These are phyloP conservation scores for Ditylenchus weischeri DNA, from an alignment of 2,888 invertebrate species.

Conservation along the genomic window DNA sequence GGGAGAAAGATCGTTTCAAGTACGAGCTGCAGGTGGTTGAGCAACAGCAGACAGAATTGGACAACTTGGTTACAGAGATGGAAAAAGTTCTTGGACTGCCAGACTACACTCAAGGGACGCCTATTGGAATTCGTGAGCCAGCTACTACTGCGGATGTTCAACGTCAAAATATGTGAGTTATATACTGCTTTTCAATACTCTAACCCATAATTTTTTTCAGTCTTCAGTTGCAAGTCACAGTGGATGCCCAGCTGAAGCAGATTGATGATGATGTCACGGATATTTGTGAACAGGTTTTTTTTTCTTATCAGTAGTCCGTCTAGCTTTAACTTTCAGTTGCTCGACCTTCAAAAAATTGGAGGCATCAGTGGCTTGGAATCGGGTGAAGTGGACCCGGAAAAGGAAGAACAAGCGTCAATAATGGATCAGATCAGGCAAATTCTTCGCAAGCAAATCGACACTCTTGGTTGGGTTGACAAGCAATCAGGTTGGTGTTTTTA, in stretches of 20 bases:
- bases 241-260: conserved; percentile 41
- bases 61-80: conserved; percentile 32
- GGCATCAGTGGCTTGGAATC: conserved; percentile 17
- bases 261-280: conserved; percentile 42
- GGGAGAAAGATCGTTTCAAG: conserved; percentile 32
- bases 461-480: conserved; percentile 38
- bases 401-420: conserved; percentile 15
- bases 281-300: conserved; percentile 35
- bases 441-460: conserved; percentile 42
- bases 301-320: neutral
- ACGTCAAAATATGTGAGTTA: conserved; percentile 34
- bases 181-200: neutral
- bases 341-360: conserved; percentile 19
- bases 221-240: conserved; percentile 37
- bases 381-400: neutral
- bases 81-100: conserved; percentile 36
- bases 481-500: conserved; percentile 28
- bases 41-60: conserved; percentile 41
- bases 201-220: conserved; percentile 23
- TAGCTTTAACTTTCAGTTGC: conserved; percentile 19
- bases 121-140: conserved; percentile 22
- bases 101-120: conserved; percentile 24
- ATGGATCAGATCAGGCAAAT: conserved; percentile 42
- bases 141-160: conserved; percentile 36
- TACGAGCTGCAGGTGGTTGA: conserved; percentile 40